Percentiles rank a stretch among this genome's conserved stretches.
Conservation (phyloP, 2,113 vertebrate species). For the Neopipo cinnamomea region DNA sequence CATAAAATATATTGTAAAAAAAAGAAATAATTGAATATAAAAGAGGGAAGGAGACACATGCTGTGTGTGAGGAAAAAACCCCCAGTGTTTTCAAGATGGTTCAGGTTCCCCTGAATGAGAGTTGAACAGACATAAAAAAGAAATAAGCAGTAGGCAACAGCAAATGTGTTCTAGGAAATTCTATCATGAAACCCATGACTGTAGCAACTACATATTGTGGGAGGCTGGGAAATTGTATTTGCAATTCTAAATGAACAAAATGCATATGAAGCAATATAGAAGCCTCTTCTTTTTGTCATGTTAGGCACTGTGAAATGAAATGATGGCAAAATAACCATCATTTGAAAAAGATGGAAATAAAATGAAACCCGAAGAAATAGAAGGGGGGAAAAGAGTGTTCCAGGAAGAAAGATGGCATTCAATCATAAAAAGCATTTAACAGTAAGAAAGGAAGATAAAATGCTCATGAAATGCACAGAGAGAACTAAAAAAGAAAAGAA, state of each 20-base stretch:
- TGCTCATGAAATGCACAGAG: neutral
- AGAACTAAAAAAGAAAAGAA: neutral
- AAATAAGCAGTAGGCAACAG: neutral
- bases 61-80: neutral
- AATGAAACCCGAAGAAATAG: neutral
- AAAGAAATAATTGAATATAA: neutral
- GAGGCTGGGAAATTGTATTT: slow-evolving; percentile 14
- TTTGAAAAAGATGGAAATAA: neutral
- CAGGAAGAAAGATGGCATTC: neutral
- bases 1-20: neutral
- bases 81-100: neutral
- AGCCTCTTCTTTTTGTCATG: neutral
- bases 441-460: neutral
- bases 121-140: neutral
- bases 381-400: neutral
- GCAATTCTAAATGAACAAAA: slow-evolving; percentile 30
- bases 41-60: neutral
- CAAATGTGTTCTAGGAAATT: neutral
- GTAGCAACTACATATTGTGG: neutral
- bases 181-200: neutral
- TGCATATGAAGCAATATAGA: neutral
- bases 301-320: neutral
- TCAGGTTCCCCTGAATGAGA: neutral
- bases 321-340: neutral
- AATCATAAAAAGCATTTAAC: neutral